Percentiles rank a stretch among this genome's conserved stretches.
Evolutionary conservation across 2,797 vertebrate genomes (phyloP).

Genomic region (Xiphophorus birchmanni): DNA sequence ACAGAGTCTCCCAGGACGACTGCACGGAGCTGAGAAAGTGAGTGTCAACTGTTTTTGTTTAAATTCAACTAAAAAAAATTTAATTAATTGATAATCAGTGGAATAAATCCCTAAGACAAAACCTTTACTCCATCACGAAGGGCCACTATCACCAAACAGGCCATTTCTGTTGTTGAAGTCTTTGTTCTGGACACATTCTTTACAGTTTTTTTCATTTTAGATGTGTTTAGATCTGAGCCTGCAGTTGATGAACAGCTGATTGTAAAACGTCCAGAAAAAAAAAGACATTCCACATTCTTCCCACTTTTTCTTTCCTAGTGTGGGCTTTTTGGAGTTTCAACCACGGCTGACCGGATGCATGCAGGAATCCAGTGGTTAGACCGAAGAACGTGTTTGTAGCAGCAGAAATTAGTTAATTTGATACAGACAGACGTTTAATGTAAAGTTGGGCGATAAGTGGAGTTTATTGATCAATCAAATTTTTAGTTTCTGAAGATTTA

Average conservation of each 20-base stretch:
- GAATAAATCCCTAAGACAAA: neutral
- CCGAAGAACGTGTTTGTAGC: neutral
- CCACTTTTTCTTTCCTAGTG: neutral
- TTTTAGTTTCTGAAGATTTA: too few species aligned
- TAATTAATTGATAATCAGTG: constrained; percentile 21
- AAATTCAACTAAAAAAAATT: constrained; percentile 18
- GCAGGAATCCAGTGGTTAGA: neutral
- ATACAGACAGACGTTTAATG: neutral
- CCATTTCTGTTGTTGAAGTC: neutral
- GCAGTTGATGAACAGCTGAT: neutral
- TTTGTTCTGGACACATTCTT: neutral
- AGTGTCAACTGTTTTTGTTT: constrained; percentile 55
- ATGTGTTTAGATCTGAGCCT: neutral
- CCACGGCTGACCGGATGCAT: neutral
- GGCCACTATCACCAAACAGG: neutral
- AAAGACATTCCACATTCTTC: neutral
- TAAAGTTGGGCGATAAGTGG: too few species aligned
- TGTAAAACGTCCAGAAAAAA: neutral
- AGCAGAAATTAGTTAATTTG: neutral
- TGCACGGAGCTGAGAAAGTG: constrained; percentile 90
- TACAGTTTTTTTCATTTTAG: neutral
- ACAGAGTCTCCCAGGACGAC: constrained; percentile 85
- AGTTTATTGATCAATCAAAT: too few species aligned
- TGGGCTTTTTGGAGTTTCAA: neutral
- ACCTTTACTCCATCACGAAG: neutral